phyloP scores from a whole-genome alignment of 2,113 vertebrate genomes.

The Dolichotis patagonum region DNA sequence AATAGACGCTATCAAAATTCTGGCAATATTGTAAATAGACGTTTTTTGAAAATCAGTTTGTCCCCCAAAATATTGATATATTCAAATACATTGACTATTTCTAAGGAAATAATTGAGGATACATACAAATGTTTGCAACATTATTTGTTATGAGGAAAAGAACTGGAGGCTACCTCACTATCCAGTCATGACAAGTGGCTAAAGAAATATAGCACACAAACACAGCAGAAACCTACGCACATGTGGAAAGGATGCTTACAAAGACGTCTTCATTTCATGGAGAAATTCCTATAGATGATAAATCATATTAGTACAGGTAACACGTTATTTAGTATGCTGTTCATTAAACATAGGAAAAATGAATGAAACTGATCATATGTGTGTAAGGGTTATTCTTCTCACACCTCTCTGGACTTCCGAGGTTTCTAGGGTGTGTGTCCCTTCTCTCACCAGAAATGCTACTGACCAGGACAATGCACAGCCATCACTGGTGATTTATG shows the following conservation, averaged over 20 bases:
- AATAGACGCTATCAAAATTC: background rate
- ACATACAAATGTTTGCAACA: background rate
- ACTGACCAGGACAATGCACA: too few relatives aligned
- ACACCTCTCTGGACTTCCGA: too few relatives aligned
- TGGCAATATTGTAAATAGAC: background rate
- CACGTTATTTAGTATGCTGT: background rate
- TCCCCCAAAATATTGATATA: background rate
- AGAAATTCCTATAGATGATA: background rate
- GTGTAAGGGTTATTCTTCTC: too few relatives aligned
- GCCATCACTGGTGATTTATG: background rate
- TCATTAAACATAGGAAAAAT: too few relatives aligned
- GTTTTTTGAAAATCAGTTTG: background rate
- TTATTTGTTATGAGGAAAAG: background rate
- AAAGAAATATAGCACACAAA: background rate
- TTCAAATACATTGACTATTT: background rate
- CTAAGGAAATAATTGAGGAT: constrained; percentile 53
- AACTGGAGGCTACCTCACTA: background rate
- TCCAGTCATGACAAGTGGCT: background rate
- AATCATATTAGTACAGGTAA: background rate
- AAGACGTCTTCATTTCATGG: background rate
- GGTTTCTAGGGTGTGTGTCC: too few relatives aligned
- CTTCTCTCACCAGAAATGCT: too few relatives aligned
- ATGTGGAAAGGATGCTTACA: background rate
- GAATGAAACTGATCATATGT: too few relatives aligned
- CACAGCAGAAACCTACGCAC: background rate